Evolutionary conservation across 2,113 vertebrate species (phyloP).

Genomic region (Catharus bicknelli): DNA sequence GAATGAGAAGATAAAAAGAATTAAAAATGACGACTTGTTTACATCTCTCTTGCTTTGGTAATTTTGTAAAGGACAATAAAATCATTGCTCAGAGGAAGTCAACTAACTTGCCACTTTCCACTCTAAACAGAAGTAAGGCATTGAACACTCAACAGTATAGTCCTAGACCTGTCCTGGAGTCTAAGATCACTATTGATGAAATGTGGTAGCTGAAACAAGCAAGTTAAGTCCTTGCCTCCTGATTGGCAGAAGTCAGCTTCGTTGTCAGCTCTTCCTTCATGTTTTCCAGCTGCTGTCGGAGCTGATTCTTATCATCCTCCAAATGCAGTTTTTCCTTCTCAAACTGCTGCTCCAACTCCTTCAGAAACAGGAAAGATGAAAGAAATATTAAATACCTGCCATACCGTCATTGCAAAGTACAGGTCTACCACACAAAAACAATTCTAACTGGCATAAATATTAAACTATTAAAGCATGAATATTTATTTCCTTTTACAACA

Average conservation of each 20-base stretch:
- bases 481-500: background rate
- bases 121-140: background rate
- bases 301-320: conserved; percentile 89
- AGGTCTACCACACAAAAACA: background rate
- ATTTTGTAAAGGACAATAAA: background rate
- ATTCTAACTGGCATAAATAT: too few relatives aligned
- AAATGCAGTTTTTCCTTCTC: conserved; percentile 86
- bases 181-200: background rate
- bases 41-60: background rate
- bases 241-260: conserved; percentile 85
- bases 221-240: conserved; percentile 79
- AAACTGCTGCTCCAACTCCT: conserved; percentile 95
- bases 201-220: background rate
- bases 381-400: background rate
- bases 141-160: background rate
- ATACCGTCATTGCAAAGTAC: background rate
- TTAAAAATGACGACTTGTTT: background rate
- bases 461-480: background rate
- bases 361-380: conserved; percentile 28
- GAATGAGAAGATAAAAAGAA: background rate
- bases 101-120: background rate
- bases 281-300: conserved; percentile 86
- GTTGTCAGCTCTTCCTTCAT: conserved; percentile 85
- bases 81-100: background rate
- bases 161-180: background rate